Evolutionary conservation across 2,113 vertebrate genomes (phyloP), one percentile per base, ranked within the genome.

Genomic region (Nesogale talazaci): DNA sequence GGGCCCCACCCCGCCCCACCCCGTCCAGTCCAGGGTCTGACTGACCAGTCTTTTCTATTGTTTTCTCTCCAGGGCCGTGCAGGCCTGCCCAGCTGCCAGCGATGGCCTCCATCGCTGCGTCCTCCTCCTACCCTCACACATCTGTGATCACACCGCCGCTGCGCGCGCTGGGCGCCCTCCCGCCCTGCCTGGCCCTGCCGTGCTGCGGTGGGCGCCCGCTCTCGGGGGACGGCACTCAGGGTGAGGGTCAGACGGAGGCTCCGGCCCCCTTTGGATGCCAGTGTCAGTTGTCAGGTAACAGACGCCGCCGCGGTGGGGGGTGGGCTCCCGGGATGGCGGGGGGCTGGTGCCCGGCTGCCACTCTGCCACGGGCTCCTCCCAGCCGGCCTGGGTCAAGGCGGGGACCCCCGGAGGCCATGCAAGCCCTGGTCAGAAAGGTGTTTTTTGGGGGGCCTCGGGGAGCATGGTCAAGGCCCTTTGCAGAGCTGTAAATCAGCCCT

Each of bases 271-370:
- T 98, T 98, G 98, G 98, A 98, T 98, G 98, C 97, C 98, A 98
- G 98, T 98, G 98, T 98, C 98, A 98, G 98, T 98, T 98, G 98
- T 98, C 98, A 98, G 98, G 98, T 98, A 98, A 98, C 97, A 97
- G 97, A 98, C 97, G 97, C 69, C 80, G 95, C 86, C 76, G 94
- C 93, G 95, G 89, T 88, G 88, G 95, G 34, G 93, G 75, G 63
- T 0, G 96, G 96, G 94, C 46, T 89, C 94, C 88, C 36, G 89
- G 91, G 94, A 80, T 56, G 65, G 93, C 94, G 0, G 92, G 96
- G 84, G 59, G 59, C 19, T 20, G 19, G 59, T 25, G 19, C 46
- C 59, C 22, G 59, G 23, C 59, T 61, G 20, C 59, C 59, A 22
- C 59, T 61, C 19, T 61, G 59, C 59, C 59, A 61, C 20, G 0